These are phyloP conservation scores for Nomada flava DNA, from an alignment of 2,888 invertebrate genomes.

Conservation along the genomic window DNA sequence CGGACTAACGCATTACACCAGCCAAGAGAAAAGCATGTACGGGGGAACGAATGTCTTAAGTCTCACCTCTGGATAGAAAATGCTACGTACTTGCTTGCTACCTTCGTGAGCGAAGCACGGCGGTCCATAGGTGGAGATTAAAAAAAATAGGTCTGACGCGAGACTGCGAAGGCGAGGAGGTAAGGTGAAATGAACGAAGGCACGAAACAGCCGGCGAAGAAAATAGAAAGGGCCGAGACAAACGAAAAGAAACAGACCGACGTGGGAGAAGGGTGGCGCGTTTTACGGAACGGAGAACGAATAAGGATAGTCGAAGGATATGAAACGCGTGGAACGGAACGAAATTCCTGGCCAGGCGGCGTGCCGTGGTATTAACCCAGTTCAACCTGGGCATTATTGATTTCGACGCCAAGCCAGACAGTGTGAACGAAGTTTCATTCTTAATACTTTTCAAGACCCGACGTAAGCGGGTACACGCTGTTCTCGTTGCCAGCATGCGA, in stretches of 20 bases:
- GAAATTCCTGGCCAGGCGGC: conserved; percentile 55
- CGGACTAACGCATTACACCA: not conserved
- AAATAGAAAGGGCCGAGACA: not conserved
- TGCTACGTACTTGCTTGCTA: conserved; percentile 18
- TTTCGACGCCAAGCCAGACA: conserved; percentile 62
- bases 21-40: not conserved
- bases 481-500: conserved; percentile 40
- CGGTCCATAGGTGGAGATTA: not conserved
- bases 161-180: conserved; percentile 3
- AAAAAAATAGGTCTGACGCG: conserved; percentile 18
- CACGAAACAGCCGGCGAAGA: not conserved
- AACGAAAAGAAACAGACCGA: conserved; percentile 16
- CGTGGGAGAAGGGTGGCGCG: not conserved
- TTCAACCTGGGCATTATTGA: conserved; percentile 66
- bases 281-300: not conserved
- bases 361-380: conserved; percentile 70
- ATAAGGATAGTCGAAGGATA: conserved; percentile 17
- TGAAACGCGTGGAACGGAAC: conserved; percentile 50
- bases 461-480: conserved; percentile 56
- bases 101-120: conserved; percentile 1
- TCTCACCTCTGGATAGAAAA: conserved; percentile 30
- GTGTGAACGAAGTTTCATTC: conserved; percentile 71
- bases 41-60: conserved; percentile 7
- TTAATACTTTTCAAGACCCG: conserved; percentile 65
- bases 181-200: conserved; percentile 20